Evolutionary conservation across 2,888 invertebrate species (phyloP).

Genomic region (Nymphalis polychloros): DNA sequence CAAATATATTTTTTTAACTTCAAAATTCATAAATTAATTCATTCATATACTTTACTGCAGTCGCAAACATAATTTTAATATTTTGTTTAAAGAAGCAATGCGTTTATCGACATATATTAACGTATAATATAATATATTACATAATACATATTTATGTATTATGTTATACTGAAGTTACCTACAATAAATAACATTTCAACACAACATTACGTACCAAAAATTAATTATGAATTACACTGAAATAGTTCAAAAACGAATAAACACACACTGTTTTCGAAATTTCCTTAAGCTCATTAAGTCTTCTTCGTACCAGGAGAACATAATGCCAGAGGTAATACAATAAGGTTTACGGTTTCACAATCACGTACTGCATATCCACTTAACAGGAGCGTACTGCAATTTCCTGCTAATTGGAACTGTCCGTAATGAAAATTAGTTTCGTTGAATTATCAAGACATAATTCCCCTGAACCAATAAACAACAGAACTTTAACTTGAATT

Average conservation of each 20-base stretch:
- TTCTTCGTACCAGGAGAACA: slow-evolving; percentile 22
- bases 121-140: background rate
- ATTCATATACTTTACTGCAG: too few relatives aligned
- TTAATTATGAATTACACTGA: background rate
- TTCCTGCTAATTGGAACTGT: slow-evolving; percentile 38
- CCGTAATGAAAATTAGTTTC: slow-evolving; percentile 31
- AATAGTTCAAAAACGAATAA: background rate
- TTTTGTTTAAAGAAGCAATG: too few relatives aligned
- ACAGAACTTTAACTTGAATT: background rate
- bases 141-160: background rate
- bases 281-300: slow-evolving; percentile 20
- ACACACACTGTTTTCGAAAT: slow-evolving; percentile 5
- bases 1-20: too few relatives aligned
- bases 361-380: slow-evolving; percentile 40
- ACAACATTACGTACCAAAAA: too few relatives aligned
- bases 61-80: too few relatives aligned
- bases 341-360: slow-evolving; percentile 34
- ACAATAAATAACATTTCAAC: too few relatives aligned
- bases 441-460: slow-evolving; percentile 24
- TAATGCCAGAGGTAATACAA: slow-evolving; percentile 24
- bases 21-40: too few relatives aligned
- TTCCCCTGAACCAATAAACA: slow-evolving; percentile 5
- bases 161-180: background rate
- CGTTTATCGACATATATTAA: background rate
- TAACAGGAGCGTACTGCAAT: slow-evolving; percentile 35